Evolutionary conservation across 1,140 invertebrate species (phyloP).

Genomic region (Brevipalpus yothersi): DNA sequence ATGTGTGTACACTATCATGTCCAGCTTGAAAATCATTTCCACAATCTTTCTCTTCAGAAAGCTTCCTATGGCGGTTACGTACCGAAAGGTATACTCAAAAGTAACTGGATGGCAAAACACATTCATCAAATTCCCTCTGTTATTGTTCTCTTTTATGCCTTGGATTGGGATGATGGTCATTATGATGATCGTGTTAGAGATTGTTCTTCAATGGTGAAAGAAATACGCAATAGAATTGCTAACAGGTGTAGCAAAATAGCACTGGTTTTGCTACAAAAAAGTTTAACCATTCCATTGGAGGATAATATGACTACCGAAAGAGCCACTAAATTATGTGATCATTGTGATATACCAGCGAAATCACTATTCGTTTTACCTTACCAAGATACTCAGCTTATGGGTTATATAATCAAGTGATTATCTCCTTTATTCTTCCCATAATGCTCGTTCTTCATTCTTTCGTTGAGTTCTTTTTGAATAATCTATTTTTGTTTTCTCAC

Average conservation of each 20-base stretch:
- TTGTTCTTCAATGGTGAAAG: conserved; percentile 66
- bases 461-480: not conserved
- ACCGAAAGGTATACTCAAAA: conserved; percentile 82
- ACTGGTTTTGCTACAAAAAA: conserved; percentile 66
- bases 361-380: conserved; percentile 70
- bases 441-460: not conserved
- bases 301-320: conserved; percentile 63
- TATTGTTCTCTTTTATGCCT: conserved; percentile 78
- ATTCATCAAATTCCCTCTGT: conserved; percentile 66
- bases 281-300: conserved; percentile 40
- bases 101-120: conserved; percentile 87
- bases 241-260: conserved; percentile 63
- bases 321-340: conserved; percentile 57
- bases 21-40: not conserved
- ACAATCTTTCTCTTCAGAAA: conserved; percentile 23
- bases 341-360: conserved; percentile 74
- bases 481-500: not conserved
- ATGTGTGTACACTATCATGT: too few relatives aligned
- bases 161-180: conserved; percentile 81
- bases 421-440: not conserved
- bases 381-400: conserved; percentile 28
- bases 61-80: conserved; percentile 85
- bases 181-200: conserved; percentile 87
- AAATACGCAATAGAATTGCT: conserved; percentile 44
- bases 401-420: not conserved